Conservation (phyloP, 2,113 vertebrate genomes). For the Echinops telfairi region DNA sequence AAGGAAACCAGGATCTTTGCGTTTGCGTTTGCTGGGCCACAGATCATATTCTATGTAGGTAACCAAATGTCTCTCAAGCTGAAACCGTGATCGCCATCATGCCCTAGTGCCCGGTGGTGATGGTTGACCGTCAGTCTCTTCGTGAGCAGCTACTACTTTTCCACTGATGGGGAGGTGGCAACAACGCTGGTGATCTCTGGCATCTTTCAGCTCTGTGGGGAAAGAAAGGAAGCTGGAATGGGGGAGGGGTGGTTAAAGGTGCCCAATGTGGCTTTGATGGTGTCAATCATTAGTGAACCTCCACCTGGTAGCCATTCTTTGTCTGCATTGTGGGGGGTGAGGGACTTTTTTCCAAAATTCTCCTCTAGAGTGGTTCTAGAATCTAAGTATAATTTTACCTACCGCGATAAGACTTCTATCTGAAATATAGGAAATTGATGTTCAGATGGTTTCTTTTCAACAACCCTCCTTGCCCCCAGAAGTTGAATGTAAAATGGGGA, state of each 20-base stretch:
- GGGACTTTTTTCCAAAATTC: not conserved
- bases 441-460: not conserved
- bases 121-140: not conserved
- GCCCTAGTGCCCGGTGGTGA: not conserved
- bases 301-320: not conserved
- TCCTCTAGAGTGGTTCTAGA: not conserved
- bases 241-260: not conserved
- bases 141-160: not conserved
- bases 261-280: not conserved
- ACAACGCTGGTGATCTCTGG: not conserved
- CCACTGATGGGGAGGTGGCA: not conserved
- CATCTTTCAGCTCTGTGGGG: not conserved
- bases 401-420: not conserved
- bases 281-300: not conserved
- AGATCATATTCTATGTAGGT: not conserved
- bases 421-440: not conserved
- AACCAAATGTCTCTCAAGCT: not conserved
- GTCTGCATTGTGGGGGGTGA: not conserved
- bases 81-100: no score
- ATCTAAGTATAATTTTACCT: constrained; percentile 1
- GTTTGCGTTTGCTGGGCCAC: constrained; percentile 7
- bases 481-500: not conserved
- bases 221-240: not conserved
- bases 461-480: not conserved
- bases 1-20: not conserved